A percentile compares a stretch with the other conserved stretches of the same genome.
phyloP scores from a whole-genome alignment of 1,140 invertebrate genomes.

The Periplaneta americana region DNA sequence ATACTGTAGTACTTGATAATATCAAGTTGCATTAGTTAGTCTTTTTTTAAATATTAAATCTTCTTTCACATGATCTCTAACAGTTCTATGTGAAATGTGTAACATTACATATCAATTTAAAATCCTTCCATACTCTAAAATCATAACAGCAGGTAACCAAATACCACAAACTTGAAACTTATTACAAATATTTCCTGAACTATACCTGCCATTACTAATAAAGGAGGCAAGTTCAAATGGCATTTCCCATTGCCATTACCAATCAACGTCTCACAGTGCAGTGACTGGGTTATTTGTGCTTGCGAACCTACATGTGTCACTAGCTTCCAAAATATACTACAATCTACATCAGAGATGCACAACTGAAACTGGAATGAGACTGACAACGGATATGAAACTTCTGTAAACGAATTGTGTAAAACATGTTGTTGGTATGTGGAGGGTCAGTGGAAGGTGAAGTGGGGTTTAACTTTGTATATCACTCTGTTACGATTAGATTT shows the following conservation, averaged over 20 bases:
- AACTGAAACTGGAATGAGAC: too few species aligned
- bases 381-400: too few species aligned
- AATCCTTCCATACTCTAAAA: not conserved
- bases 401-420: too few species aligned
- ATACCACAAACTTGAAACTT: not conserved
- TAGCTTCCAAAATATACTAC: not conserved
- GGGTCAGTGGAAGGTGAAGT: too few species aligned
- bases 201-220: not conserved
- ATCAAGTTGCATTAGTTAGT: slow-evolving; percentile 8
- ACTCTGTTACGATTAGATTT: too few species aligned
- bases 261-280: not conserved
- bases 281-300: too few species aligned
- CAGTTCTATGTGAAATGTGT: not conserved
- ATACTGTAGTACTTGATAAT: slow-evolving; percentile 11
- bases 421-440: too few species aligned
- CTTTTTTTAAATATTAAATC: not conserved
- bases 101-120: not conserved
- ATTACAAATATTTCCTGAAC: not conserved
- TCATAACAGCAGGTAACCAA: not conserved
- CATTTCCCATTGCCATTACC: too few species aligned
- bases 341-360: too few species aligned
- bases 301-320: not conserved
- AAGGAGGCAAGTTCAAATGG: not conserved
- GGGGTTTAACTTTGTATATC: too few species aligned
- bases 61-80: not conserved